Conservation (phyloP, 2,113 vertebrate species). For the Microcebus jonahi region DNA sequence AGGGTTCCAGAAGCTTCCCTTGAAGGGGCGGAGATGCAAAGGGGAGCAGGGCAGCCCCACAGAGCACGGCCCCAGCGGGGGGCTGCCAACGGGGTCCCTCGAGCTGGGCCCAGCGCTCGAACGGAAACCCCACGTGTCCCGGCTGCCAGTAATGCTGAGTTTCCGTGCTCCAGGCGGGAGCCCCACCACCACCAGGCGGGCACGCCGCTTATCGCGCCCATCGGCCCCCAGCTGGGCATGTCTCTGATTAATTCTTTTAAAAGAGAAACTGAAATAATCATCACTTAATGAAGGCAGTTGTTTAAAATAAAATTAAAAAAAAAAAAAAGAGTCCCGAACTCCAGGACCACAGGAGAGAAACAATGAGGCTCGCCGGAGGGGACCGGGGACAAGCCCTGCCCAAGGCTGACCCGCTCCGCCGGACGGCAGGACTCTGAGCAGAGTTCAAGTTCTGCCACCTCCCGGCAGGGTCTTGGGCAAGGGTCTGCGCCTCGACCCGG, state of each 20-base stretch:
- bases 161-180: constrained; percentile 50
- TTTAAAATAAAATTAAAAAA: not conserved
- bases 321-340: not conserved
- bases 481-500: constrained; percentile 34
- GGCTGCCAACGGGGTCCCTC: not conserved
- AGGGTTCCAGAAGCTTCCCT: constrained; percentile 27
- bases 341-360: not conserved
- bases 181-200: not conserved
- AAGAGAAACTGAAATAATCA: constrained; percentile 50
- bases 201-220: not conserved
- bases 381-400: fast-evolving
- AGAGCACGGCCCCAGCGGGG: not conserved
- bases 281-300: constrained; percentile 42
- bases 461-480: not conserved
- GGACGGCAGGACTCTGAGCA: fast-evolving
- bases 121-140: constrained; percentile 66
- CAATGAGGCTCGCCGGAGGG: fast-evolving
- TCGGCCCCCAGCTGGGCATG: constrained; percentile 16
- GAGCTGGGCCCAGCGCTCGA: not conserved
- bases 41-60: not conserved
- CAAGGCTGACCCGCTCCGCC: fast-evolving
- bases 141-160: constrained; percentile 15
- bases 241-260: constrained; percentile 9
- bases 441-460: not conserved
- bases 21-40: not conserved